Evolutionary conservation across 2,888 invertebrate species (phyloP).

Genomic region (Hirtodrosophila cameraria): DNA sequence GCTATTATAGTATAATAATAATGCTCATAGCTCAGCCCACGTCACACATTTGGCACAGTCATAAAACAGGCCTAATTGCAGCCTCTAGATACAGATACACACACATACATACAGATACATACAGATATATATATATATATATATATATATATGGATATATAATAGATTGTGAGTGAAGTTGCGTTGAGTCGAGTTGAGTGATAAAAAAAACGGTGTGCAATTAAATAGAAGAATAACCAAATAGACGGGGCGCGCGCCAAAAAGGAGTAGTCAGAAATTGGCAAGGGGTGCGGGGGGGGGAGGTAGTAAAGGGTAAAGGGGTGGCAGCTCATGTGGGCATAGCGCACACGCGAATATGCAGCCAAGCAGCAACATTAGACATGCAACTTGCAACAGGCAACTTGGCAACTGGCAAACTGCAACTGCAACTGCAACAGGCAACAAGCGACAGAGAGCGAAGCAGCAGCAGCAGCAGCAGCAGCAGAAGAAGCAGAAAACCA

Average conservation of each 20-base stretch:
- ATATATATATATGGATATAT: slow-evolving; percentile 3
- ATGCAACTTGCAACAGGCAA: slow-evolving; percentile 60
- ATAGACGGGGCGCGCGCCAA: slow-evolving; percentile 34
- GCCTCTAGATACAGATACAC: slow-evolving; percentile 20
- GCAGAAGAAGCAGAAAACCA: slow-evolving; percentile 25
- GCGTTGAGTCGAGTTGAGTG: slow-evolving; percentile 33
- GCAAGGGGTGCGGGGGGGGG: background rate
- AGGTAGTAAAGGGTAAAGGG: background rate
- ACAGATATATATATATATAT: slow-evolving; percentile 6
- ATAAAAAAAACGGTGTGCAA: slow-evolving; percentile 54
- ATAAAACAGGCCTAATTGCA: slow-evolving; percentile 50
- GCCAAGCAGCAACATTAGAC: slow-evolving; percentile 79
- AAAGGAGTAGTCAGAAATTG: slow-evolving; percentile 3
- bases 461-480: slow-evolving; percentile 33
- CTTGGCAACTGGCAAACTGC: too few species aligned
- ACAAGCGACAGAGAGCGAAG: slow-evolving; percentile 16
- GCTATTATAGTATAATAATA: slow-evolving; percentile 7
- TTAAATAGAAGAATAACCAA: slow-evolving; percentile 41
- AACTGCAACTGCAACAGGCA: slow-evolving; percentile 22
- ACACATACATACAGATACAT: slow-evolving; percentile 5
- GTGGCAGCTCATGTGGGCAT: slow-evolving; percentile 57
- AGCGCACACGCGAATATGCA: slow-evolving; percentile 77
- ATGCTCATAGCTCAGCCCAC: slow-evolving; percentile 35
- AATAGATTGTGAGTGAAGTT: background rate
- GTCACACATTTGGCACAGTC: slow-evolving; percentile 47